These are phyloP conservation scores for Crax fasciolata DNA, from an alignment of 2,797 vertebrate genomes.

Conservation along the genomic window DNA sequence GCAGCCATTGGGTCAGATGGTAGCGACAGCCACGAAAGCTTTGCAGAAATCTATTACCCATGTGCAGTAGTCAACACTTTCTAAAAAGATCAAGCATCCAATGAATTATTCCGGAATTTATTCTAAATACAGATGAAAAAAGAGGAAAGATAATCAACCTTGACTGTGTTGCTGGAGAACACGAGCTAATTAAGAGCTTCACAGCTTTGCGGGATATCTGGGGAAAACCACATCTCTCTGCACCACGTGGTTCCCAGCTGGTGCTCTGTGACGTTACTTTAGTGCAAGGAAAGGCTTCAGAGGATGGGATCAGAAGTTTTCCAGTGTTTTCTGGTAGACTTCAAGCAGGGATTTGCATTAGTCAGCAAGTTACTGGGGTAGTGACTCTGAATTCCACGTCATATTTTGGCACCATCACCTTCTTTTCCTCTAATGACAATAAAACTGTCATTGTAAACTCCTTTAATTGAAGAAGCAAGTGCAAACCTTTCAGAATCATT, in stretches of 20 bases:
- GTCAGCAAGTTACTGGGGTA: neutral
- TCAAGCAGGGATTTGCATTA: neutral
- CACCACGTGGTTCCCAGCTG: neutral
- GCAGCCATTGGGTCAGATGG: too few relatives aligned
- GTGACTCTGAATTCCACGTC: neutral
- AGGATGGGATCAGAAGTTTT: slow-evolving; percentile 64
- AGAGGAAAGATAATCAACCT: neutral
- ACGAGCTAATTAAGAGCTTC: neutral
- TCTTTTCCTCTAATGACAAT: neutral
- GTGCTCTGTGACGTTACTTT: neutral
- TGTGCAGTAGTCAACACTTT: neutral
- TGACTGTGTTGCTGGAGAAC: neutral
- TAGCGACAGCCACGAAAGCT: neutral
- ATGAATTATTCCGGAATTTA: neutral
- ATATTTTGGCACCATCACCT: neutral
- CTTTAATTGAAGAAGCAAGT: neutral
- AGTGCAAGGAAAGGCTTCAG: neutral
- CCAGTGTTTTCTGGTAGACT: slow-evolving; percentile 33
- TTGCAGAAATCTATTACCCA: neutral
- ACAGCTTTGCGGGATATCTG: neutral
- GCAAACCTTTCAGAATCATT: neutral
- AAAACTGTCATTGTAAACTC: neutral
- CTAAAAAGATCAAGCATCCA: neutral
- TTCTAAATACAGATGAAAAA: neutral
- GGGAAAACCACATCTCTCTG: slow-evolving; percentile 47